Percentiles rank a stretch among this genome's conserved stretches.
Conservation (phyloP, 2,888 invertebrate genomes). For the Polia nebulosa region DNA sequence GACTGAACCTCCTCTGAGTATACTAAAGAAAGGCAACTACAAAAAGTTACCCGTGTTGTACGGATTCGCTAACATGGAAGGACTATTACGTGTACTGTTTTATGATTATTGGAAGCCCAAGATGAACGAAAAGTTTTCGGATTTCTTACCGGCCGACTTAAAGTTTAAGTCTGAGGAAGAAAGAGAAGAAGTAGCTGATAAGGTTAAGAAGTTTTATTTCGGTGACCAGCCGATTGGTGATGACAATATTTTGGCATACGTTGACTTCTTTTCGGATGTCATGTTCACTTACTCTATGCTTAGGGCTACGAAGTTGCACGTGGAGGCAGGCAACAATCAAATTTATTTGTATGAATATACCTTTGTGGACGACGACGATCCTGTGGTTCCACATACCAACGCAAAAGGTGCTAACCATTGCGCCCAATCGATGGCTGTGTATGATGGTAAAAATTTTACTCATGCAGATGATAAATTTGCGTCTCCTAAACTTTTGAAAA, state of each 20-base stretch:
- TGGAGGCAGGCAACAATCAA: slow-evolving; percentile 72
- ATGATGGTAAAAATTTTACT: slow-evolving; percentile 10
- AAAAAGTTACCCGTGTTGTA: slow-evolving; percentile 74
- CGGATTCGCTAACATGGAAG: slow-evolving; percentile 76
- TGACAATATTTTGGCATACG: slow-evolving; percentile 22
- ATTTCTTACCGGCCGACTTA: slow-evolving; percentile 77
- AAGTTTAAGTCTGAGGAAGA: slow-evolving; percentile 71
- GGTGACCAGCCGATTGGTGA: slow-evolving; percentile 27
- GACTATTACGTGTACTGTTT: slow-evolving; percentile 56
- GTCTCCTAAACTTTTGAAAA: slow-evolving; percentile 32
- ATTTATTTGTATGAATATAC: slow-evolving; percentile 78
- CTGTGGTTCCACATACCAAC: slow-evolving; percentile 42
- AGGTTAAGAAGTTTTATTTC: slow-evolving; percentile 27
- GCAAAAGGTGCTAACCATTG: slow-evolving; percentile 33
- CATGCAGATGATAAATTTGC: slow-evolving; percentile 12
- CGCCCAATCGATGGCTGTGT: slow-evolving; percentile 23
- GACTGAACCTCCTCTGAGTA: slow-evolving; percentile 70
- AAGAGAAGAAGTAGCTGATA: slow-evolving; percentile 59
- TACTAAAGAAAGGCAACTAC: slow-evolving; percentile 72
- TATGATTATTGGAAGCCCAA: slow-evolving; percentile 69
- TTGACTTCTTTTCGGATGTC: slow-evolving; percentile 75
- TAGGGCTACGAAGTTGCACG: slow-evolving; percentile 69
- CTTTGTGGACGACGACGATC: slow-evolving; percentile 69
- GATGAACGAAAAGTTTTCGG: slow-evolving; percentile 77
- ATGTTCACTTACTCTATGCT: slow-evolving; percentile 70